Base-by-base conservation (phyloP, 2,888 invertebrate genomes). In the Vanessa cardui region DNA sequence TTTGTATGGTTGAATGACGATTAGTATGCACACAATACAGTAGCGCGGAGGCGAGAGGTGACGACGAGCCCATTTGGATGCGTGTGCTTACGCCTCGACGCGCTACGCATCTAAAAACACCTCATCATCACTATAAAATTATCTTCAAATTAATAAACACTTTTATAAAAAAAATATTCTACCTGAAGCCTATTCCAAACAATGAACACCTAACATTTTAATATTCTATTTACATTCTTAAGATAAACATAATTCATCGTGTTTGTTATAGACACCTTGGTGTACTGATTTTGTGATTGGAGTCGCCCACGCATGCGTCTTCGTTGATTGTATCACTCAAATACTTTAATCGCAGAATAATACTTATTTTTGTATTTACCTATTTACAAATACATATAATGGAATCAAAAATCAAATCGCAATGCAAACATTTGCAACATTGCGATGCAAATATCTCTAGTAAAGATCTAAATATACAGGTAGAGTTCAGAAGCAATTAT, bases 11-110 rank as follows among this genome's bases (percentile, higher is more conserved):
- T 72, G 66, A 65, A 46, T 60, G 52, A 33, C 39, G 72, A 86
- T 92, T 90, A 87, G 89, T 90, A 92, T 92, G 88, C 91, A 85
- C 84, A 83, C 78, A 84, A 77, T 80, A 81, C 77, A 65, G 79
- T 78, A 77, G 80, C 79, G 70, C 77, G 74, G 77, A 76, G 80
- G 77, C 77, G 78, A 79, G 87, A 91, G 89, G 91, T 91, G 92
- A 86, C 89, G 86, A 91, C 83, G 77, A 82, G 76, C 74, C 78
- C 77, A 90, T 92, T 91, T 82, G 72, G 80, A 90, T 91, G 90
- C 92, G 83, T 75, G 74, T 72, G 73, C 79, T 83, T 81, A 77
- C 69, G 73, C 67, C 20, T 18, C 66, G 64, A 86, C 88, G 88
- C 86, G 84, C 61, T 39, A 66, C 69, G 88, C 81, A 85, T 88